Evolutionary conservation across 2,113 vertebrate species (phyloP).

Genomic region (Odocoileus hemionus): DNA sequence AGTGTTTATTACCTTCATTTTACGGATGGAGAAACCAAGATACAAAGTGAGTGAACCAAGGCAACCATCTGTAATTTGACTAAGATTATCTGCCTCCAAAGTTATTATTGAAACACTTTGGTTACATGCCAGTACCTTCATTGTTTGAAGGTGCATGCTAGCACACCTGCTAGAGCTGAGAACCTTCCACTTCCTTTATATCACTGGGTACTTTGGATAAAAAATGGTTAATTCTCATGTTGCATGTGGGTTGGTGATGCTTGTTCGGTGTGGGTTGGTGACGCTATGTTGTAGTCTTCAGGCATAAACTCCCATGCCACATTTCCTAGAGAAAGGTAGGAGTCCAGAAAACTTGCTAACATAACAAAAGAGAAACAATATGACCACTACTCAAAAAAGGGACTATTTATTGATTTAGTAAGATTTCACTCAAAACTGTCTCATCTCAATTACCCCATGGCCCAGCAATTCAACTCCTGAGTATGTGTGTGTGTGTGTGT

Average conservation of each 20-base stretch:
- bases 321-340: not conserved
- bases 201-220: not conserved
- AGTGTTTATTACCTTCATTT: not conserved
- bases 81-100: not conserved
- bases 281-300: not conserved
- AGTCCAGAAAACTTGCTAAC: not conserved
- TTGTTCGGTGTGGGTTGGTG: not conserved
- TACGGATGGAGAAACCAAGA: constrained; percentile 16
- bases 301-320: not conserved
- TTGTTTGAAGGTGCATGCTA: not conserved
- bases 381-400: not conserved
- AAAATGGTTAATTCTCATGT: constrained; percentile 16
- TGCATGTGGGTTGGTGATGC: not conserved
- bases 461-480: not conserved
- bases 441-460: not conserved
- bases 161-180: not conserved
- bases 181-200: not conserved
- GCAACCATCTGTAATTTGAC: not conserved
- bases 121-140: constrained; percentile 12
- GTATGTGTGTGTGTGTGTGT: not conserved
- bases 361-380: constrained; percentile 35
- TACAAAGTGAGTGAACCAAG: not conserved
- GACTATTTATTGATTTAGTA: not conserved
- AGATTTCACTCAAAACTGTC: constrained; percentile 25
- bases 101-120: not conserved